Percentiles rank a stretch among this genome's conserved stretches.
Conservation (phyloP, 2,888 invertebrate genomes). For the Caenorhabditis becei region DNA sequence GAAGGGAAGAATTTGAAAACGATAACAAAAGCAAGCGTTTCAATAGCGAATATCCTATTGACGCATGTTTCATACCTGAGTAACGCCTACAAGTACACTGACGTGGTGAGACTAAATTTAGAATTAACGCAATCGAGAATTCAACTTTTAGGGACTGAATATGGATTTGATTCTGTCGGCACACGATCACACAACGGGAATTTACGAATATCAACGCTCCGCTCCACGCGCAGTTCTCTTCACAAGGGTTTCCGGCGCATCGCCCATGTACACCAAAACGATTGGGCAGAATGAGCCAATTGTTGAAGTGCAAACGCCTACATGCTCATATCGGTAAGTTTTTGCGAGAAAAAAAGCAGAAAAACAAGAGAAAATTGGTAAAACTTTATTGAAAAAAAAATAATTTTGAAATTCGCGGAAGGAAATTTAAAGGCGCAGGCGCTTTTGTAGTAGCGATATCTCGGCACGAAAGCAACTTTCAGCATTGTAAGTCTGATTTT, state of each 20-base stretch:
- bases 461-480: constrained; percentile 20
- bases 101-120: constrained; percentile 28
- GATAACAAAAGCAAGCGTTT: constrained; percentile 29
- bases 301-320: constrained; percentile 68
- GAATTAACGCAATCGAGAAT: not conserved
- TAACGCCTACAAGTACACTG: constrained; percentile 38
- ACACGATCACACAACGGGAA: constrained; percentile 82
- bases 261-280: constrained; percentile 42
- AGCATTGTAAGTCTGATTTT: too few relatives aligned
- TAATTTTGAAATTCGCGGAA: not conserved
- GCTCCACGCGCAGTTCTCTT: constrained; percentile 43
- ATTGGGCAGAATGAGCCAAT: constrained; percentile 59
- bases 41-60: constrained; percentile 39
- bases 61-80: constrained; percentile 57
- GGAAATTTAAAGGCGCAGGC: constrained; percentile 32
- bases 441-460: not conserved
- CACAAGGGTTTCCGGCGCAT: constrained; percentile 27
- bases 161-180: constrained; percentile 82
- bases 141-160: constrained; percentile 24
- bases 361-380: constrained; percentile 10
- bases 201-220: constrained; percentile 50
- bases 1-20: constrained; percentile 26
- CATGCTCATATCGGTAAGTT: constrained; percentile 70
- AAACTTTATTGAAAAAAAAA: not conserved
- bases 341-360: not conserved